Evolutionary conservation across 2,888 invertebrate genomes (phyloP), one percentile per base, ranked within the genome.

Genomic region (Periphyllus acericola): DNA sequence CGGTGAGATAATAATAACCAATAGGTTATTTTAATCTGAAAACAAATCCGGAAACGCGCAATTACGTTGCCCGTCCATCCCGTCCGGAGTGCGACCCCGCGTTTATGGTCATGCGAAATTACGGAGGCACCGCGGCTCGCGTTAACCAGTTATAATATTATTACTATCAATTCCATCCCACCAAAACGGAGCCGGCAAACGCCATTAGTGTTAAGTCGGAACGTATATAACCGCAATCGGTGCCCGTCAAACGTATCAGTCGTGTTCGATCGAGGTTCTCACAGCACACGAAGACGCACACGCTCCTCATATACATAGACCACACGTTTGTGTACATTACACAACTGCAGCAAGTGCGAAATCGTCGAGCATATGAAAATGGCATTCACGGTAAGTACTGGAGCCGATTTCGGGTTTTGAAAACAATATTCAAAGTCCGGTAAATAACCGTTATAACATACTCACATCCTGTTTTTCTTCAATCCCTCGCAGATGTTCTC

Each of bases 161-260:
- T 36, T 14, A 46, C 14, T 46, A 14, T 40, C 17, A 32, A 60
- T 34, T 52, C n/a, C 29, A 74, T 66, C 83, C 83, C 75, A 76
- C 75, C 72, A 19, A 25, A 71, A 19, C 60, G 5, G 66, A 8
- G 6, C 21, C 29, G 11, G 25, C 29, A 29, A 8, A n/a, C 34
- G 29, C 25, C 36, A 32, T 3, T 21, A 60, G 17, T 6, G 34
- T 60, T 34, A 74, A 74, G 74, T 74, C 60, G 29, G 83, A 75
- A 60, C 66, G 80, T 87, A 87, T 87, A 87, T 66, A 87, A 87
- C 87, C 19, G 81, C 81, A 66, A 87, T 74, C 80, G 74, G n/a
- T n/a, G 14, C 17, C 11, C 81, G 74, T 46, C 25, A n/a, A 66
- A 75, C 74, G 66, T 36, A 87, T 87, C 87, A 87, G 87, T 87